Conservation (phyloP, 2,113 vertebrate genomes). For the Alouatta palliata region DNA sequence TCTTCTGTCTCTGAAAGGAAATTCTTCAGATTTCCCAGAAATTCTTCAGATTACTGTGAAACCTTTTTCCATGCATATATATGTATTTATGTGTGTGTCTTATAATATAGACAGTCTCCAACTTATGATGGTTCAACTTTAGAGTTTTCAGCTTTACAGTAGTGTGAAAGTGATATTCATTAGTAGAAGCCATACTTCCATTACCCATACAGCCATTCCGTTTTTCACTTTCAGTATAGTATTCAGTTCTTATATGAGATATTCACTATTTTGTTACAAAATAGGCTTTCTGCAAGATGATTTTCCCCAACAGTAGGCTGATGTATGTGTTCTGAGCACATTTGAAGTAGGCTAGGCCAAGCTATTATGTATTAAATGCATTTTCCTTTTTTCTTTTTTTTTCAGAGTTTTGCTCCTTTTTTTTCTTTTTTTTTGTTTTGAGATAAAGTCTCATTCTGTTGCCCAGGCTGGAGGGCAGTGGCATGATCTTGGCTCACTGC, state of each 20-base stretch:
- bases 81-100: background rate
- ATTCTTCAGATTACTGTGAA: too few species aligned
- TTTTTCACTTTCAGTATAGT: background rate
- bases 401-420: too few species aligned
- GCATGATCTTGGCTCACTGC: too few species aligned
- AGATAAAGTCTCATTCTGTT: too few species aligned
- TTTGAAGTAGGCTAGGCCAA: background rate
- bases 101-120: background rate
- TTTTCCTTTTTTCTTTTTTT: too few species aligned
- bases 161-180: background rate
- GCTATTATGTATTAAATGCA: too few species aligned
- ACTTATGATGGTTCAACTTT: background rate
- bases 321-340: background rate
- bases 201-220: background rate
- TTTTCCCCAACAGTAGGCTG: background rate
- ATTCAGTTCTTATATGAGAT: background rate
- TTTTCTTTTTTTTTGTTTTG: too few species aligned
- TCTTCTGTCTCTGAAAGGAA: background rate
- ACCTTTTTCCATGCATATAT: background rate
- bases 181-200: background rate
- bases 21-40: slow-evolving; percentile 2
- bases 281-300: too few species aligned
- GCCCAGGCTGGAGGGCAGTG: too few species aligned
- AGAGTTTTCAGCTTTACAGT: background rate
- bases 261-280: background rate